phyloP scores from a whole-genome alignment of 2,113 vertebrate species.

The Stomatorhinus ivindoensis region DNA sequence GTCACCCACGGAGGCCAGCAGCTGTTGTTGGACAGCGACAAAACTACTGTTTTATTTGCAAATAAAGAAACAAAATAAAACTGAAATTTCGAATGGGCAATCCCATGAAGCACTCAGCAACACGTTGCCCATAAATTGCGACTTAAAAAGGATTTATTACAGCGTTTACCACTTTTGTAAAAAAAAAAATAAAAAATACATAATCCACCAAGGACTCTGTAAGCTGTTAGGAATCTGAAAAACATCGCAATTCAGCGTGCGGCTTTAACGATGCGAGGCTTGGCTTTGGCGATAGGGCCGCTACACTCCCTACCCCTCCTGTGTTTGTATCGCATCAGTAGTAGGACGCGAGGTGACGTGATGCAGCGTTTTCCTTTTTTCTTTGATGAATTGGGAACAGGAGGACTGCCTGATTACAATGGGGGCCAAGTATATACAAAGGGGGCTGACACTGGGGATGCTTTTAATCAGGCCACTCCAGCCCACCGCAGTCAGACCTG shows the following conservation, averaged over 20 bases:
- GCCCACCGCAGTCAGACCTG: slow-evolving; percentile 28
- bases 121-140: not conserved
- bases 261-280: not conserved
- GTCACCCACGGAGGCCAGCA: not conserved
- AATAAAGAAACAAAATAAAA: not conserved
- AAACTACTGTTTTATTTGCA: not conserved
- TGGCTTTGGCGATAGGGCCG: not conserved
- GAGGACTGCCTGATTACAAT: slow-evolving; percentile 17
- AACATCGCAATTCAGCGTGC: not conserved
- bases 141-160: not conserved
- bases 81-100: not conserved
- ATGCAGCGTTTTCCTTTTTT: not conserved
- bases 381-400: slow-evolving; percentile 18
- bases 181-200: not conserved
- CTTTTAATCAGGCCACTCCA: slow-evolving; percentile 25
- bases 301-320: not conserved
- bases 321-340: not conserved
- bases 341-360: not conserved
- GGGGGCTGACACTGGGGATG: slow-evolving; percentile 2
- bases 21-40: not conserved
- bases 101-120: not conserved
- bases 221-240: not conserved
- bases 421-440: slow-evolving; percentile 15
- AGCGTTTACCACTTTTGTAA: not conserved
- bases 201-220: not conserved